Evolutionary conservation across 2,888 invertebrate species (phyloP), one percentile per base, ranked within the genome.

Genomic region (Amblyjoppa proteus): DNA sequence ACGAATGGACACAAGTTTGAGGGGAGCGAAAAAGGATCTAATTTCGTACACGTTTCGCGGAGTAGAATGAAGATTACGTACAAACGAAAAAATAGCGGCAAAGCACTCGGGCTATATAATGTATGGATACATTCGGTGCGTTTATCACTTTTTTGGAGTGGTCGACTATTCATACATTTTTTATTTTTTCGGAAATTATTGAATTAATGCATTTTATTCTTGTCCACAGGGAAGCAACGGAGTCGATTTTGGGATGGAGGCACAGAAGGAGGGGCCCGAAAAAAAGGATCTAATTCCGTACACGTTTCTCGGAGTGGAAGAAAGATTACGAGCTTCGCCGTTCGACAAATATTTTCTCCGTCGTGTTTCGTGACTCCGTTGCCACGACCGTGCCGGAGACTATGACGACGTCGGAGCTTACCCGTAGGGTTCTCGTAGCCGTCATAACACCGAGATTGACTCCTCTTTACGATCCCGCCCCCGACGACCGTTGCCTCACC

Each of bases 401-500:
- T 38, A 58, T 20, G 68, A 38, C 77, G 68, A 38, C 38, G 77
- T 38, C 61, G 61, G 74, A 16, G 51, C 66, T 64, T 75, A 75
- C 51, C 76, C 9, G 41, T 66, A 51, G 76, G 49, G 66, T 51
- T 66, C 66, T 20, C 76, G 76, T 41, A 45, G 69, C 74, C 77
- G 83, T 86, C 86, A 86, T 84, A 86, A 86, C 81, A 84, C 71
- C 66, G 58, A 75, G 81, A 86, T 86, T 86, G 86, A 81, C 75
- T 83, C 86, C 86, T 86, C 66, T 79, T 45, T 56, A 74, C 78
- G 66, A 79, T 74, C 74, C 41, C 83, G 28, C 78, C 45, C 73
- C 68, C 61, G 58, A 64, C 61, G 74, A 51, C 45, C 13, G 75
- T 64, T 34, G 61, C n/a, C 61, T 49, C 28, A 58, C 25, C 56